Conservation (phyloP, 2,797 vertebrate genomes). For the Jordanella pulchra region DNA sequence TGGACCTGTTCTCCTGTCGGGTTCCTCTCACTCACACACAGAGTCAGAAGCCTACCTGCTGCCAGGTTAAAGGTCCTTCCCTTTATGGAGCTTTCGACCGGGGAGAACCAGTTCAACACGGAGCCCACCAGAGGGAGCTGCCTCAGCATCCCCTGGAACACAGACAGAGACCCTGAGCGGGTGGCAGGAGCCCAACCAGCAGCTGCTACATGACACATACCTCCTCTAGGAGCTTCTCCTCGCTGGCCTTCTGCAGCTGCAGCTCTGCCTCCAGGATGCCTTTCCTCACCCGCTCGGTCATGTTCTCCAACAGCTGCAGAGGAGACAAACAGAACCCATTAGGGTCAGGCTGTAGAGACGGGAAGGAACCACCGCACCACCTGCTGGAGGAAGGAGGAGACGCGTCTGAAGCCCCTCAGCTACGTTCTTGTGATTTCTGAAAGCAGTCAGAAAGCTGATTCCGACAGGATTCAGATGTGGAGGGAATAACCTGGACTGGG, state of each 20-base stretch:
- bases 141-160: constrained; percentile 88
- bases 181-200: background rate
- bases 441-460: too few species aligned
- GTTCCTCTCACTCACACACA: background rate
- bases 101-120: constrained; percentile 96
- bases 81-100: constrained; percentile 87
- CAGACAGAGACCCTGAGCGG: constrained; percentile 38
- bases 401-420: too few species aligned
- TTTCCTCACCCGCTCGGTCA: constrained; percentile 95
- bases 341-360: background rate
- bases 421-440: too few species aligned
- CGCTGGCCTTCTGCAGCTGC: constrained; percentile 90
- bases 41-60: constrained; percentile 87
- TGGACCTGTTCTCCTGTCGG: background rate
- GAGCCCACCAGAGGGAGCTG: constrained; percentile 95
- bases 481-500: too few species aligned
- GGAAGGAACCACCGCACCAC: too few species aligned
- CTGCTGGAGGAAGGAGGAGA: too few species aligned
- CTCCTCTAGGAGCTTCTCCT: constrained; percentile 94
- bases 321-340: constrained; percentile 4
- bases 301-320: constrained; percentile 92
- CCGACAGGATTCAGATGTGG: too few species aligned
- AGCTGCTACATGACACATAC: constrained; percentile 65
- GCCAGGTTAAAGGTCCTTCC: constrained; percentile 93
- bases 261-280: constrained; percentile 94